phyloP scores from a whole-genome alignment of 2,888 invertebrate species.

The Nephrotoma appendiculata region DNA sequence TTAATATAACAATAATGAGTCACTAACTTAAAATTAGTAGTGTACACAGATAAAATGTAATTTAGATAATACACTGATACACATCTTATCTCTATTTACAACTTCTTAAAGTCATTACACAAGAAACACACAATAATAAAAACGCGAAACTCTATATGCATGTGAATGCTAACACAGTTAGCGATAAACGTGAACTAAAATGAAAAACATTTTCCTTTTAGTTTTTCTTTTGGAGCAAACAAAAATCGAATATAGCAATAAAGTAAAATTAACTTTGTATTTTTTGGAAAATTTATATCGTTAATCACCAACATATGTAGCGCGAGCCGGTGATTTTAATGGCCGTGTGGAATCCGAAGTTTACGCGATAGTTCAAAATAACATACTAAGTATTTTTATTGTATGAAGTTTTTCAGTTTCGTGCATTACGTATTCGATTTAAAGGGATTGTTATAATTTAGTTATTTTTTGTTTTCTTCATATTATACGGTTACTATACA shows the following conservation, averaged over 20 bases:
- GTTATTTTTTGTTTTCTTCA: background rate
- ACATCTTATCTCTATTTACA: background rate
- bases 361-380: background rate
- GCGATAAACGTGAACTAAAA: background rate
- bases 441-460: background rate
- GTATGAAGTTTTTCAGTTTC: background rate
- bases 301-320: background rate
- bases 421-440: background rate
- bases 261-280: background rate
- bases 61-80: background rate
- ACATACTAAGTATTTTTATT: background rate
- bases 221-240: background rate
- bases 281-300: background rate
- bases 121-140: background rate
- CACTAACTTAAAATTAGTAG: background rate
- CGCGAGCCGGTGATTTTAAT: background rate
- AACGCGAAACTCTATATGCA: background rate
- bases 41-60: background rate
- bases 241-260: background rate
- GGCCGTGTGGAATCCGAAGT: background rate
- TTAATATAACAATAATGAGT: background rate
- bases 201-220: background rate
- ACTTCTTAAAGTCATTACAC: background rate
- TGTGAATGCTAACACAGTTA: background rate
- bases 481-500: background rate